These are phyloP conservation scores for Aphidius ervi DNA, from an alignment of 1,140 invertebrate species.

Conservation along the genomic window DNA sequence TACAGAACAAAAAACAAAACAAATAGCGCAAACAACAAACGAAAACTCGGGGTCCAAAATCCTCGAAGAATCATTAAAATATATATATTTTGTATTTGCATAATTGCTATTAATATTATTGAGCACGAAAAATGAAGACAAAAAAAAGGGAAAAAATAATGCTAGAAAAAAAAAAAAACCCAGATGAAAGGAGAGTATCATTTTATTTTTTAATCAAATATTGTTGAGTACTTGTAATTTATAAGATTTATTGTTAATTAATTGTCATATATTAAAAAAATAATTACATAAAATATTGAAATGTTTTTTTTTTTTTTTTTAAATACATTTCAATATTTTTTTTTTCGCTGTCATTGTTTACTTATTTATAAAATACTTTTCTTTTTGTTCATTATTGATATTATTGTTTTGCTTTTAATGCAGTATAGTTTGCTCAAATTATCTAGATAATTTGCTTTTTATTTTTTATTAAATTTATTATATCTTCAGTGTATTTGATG, in stretches of 20 bases:
- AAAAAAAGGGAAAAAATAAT: constrained; percentile 9
- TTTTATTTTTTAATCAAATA: constrained; percentile 12
- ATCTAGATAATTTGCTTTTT: too few species aligned
- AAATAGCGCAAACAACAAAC: constrained; percentile 6
- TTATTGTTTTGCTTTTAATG: too few species aligned
- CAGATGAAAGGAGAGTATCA: background rate
- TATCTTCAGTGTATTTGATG: too few species aligned
- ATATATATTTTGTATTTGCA: constrained; percentile 23
- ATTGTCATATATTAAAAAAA: constrained; percentile 17
- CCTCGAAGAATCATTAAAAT: constrained; percentile 19
- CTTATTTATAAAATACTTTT: too few species aligned
- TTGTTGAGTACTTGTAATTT: constrained; percentile 32
- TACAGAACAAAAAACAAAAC: background rate
- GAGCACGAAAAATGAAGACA: constrained; percentile 13
- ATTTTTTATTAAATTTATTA: too few species aligned
- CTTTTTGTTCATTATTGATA: too few species aligned
- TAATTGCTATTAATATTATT: constrained; percentile 18
- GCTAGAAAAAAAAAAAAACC: background rate
- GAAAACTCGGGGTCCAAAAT: constrained; percentile 21
- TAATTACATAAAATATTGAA: too few species aligned
- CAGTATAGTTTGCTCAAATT: too few species aligned
- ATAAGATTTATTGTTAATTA: constrained; percentile 30
- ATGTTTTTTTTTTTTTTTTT: too few species aligned
- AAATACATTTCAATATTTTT: too few species aligned
- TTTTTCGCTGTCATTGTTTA: too few species aligned